A percentile compares a stretch with the other conserved stretches of the same genome.
Conservation (phyloP, 2,888 invertebrate genomes). For the Heliconius erato region DNA sequence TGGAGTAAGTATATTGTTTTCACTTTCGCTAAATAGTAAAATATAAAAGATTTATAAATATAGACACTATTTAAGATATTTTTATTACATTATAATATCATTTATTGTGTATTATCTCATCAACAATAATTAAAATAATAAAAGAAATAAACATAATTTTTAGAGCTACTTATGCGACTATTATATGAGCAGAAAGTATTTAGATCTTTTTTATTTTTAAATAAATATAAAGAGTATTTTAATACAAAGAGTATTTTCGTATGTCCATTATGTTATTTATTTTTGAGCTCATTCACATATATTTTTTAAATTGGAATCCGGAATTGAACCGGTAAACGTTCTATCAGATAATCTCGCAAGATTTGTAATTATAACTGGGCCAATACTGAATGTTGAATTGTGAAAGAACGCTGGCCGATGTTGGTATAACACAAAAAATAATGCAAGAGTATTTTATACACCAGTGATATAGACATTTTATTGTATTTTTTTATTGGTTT, state of each 20-base stretch:
- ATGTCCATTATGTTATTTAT: too few species aligned
- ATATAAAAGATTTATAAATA: background rate
- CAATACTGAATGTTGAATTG: slow-evolving; percentile 5
- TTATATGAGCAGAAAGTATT: too few species aligned
- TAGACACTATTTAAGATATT: too few species aligned
- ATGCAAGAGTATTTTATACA: slow-evolving; percentile 18
- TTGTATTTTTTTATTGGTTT: slow-evolving; percentile 2
- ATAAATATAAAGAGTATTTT: too few species aligned
- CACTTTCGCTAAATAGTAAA: background rate
- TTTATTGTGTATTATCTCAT: background rate
- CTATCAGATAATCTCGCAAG: background rate
- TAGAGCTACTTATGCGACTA: background rate
- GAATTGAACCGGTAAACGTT: background rate
- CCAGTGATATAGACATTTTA: slow-evolving; percentile 7
- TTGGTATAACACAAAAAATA: background rate
- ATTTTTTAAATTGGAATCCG: background rate
- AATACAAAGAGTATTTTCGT: too few species aligned
- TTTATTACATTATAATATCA: background rate
- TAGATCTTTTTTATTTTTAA: too few species aligned
- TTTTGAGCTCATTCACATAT: background rate
- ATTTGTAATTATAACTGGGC: slow-evolving; percentile 14
- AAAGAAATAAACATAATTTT: background rate
- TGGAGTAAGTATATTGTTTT: background rate
- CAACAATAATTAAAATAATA: background rate
- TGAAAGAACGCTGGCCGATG: background rate